Percentiles rank a stretch among this genome's conserved stretches.
Conservation (phyloP, 2,797 vertebrate genomes). For the Rhynchotus rufescens region DNA sequence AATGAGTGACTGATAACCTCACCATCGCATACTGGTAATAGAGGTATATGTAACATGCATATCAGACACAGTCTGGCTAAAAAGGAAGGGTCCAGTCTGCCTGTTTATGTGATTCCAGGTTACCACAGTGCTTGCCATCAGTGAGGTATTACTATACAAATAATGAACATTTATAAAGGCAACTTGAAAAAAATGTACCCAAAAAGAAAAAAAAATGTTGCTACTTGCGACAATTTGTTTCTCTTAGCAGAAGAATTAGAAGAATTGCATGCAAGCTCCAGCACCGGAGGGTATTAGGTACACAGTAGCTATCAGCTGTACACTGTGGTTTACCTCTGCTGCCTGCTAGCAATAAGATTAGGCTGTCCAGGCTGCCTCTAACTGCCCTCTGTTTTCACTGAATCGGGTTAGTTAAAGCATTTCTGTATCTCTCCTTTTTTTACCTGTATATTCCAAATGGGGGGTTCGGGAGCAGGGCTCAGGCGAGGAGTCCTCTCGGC, state of each 20-base stretch:
- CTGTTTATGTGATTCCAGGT: slow-evolving; percentile 42
- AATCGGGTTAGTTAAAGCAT: neutral
- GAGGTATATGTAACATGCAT: neutral
- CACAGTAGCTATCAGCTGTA: neutral
- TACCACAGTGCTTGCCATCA: slow-evolving; percentile 33
- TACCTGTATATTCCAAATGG: slow-evolving; percentile 74
- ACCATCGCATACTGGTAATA: slow-evolving; percentile 18
- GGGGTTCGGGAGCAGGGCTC: slow-evolving; percentile 45
- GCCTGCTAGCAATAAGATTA: slow-evolving; percentile 16
- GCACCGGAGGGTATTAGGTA: slow-evolving; percentile 24
- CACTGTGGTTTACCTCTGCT: slow-evolving; percentile 22
- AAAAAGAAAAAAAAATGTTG: neutral
- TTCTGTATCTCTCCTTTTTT: slow-evolving; percentile 19
- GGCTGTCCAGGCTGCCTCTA: slow-evolving; percentile 33
- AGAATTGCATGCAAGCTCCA: neutral
- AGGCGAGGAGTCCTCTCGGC: slow-evolving; percentile 40
- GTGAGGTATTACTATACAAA: slow-evolving; percentile 39
- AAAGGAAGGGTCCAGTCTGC: slow-evolving; percentile 22
- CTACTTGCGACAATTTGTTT: slow-evolving; percentile 37
- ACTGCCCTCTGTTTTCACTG: neutral
- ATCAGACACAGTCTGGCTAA: slow-evolving; percentile 3
- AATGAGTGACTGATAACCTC: slow-evolving; percentile 36
- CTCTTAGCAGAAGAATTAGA: neutral
- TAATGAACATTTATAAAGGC: slow-evolving; percentile 65
- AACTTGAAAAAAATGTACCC: neutral